Percentiles rank a stretch among this genome's conserved stretches.
Evolutionary conservation across 2,113 vertebrate genomes (phyloP).

Genomic region (Crotalus helleri): DNA sequence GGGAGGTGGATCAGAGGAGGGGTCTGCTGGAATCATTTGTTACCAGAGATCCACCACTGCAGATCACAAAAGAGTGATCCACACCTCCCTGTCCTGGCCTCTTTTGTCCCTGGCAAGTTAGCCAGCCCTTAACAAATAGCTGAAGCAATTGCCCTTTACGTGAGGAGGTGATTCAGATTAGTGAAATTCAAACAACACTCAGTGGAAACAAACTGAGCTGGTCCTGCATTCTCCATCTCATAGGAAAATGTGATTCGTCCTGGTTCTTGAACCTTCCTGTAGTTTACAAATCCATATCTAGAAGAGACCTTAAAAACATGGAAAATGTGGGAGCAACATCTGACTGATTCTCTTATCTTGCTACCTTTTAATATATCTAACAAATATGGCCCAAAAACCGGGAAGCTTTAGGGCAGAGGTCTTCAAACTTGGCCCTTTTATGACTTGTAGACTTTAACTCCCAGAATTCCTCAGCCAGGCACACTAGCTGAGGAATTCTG

Average conservation of each 20-base stretch:
- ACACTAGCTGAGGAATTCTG: no score
- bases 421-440: no score
- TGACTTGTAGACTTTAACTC: no score
- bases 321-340: background rate
- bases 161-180: background rate
- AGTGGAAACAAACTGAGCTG: background rate
- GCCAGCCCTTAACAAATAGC: background rate
- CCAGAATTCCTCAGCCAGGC: no score
- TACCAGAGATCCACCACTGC: background rate
- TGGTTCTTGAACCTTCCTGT: background rate
- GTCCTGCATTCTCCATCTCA: background rate
- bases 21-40: background rate
- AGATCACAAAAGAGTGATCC: no score
- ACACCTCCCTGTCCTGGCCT: background rate
- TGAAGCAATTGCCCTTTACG: rapidly evolving
- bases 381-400: background rate
- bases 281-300: background rate
- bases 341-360: background rate
- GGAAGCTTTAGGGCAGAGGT: background rate
- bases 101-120: background rate
- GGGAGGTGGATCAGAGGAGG: background rate
- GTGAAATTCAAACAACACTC: background rate
- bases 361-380: background rate
- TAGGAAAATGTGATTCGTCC: background rate
- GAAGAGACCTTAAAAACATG: background rate